A percentile compares a stretch with the other conserved stretches of the same genome.
phyloP scores from a whole-genome alignment of 2,797 vertebrate species.

The Paramormyrops hopkinsi region DNA sequence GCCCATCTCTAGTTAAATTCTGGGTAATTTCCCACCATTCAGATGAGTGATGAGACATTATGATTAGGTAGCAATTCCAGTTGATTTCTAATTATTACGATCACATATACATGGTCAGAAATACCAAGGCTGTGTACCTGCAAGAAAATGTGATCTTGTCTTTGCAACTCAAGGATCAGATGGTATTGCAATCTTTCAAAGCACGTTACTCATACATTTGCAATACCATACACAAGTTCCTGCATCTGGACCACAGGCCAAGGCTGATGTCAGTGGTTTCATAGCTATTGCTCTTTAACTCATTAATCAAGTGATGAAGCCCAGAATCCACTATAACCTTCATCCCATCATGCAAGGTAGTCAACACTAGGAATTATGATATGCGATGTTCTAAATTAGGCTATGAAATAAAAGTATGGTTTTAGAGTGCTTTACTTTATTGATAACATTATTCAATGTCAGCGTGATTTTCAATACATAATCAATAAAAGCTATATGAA shows the following conservation, averaged over 20 bases:
- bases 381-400: neutral
- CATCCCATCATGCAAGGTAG: neutral
- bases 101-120: neutral
- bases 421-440: neutral
- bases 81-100: neutral
- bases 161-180: neutral
- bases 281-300: neutral
- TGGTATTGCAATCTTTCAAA: neutral
- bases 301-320: neutral
- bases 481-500: neutral
- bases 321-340: neutral
- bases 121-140: neutral
- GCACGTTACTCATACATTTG: neutral
- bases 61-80: neutral
- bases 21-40: neutral
- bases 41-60: neutral
- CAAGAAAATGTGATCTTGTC: neutral
- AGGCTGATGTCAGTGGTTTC: neutral
- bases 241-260: neutral
- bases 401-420: neutral
- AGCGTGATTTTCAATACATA: neutral
- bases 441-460: neutral
- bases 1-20: no score
- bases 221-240: neutral
- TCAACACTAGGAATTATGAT: neutral